A percentile compares a stretch with the other conserved stretches of the same genome.
Evolutionary conservation across 2,888 invertebrate genomes (phyloP).

Genomic region (Rutpela maculata): DNA sequence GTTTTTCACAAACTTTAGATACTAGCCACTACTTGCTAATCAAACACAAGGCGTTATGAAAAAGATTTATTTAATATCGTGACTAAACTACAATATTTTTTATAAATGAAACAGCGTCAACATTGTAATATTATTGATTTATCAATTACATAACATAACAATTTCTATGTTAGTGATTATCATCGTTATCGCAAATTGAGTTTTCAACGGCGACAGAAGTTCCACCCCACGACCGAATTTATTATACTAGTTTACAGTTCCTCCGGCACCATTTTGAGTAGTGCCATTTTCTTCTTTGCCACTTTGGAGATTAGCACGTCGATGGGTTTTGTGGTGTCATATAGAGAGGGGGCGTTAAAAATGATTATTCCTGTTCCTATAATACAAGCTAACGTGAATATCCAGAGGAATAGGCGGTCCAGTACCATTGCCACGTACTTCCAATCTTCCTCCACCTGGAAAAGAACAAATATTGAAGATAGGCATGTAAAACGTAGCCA

Average conservation of each 20-base stretch:
- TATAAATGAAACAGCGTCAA: conserved; percentile 68
- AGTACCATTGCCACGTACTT: conserved; percentile 98
- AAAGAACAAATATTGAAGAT: conserved; percentile 41
- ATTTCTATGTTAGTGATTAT: conserved; percentile 72
- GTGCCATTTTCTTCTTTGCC: conserved; percentile 91
- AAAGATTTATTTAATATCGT: conserved; percentile 66
- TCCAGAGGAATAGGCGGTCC: conserved; percentile 96
- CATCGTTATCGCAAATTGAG: conserved; percentile 69
- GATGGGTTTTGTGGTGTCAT: conserved; percentile 92
- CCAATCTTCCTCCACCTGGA: conserved; percentile 97
- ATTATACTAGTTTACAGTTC: conserved; percentile 67
- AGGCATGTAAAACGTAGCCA: neutral
- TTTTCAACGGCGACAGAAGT: conserved; percentile 40
- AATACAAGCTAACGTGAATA: conserved; percentile 95
- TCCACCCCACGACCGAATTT: neutral
- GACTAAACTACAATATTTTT: conserved; percentile 65
- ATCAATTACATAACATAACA: conserved; percentile 69
- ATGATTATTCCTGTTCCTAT: conserved; percentile 92
- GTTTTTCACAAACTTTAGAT: no score
- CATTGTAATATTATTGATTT: conserved; percentile 67
- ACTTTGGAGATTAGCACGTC: conserved; percentile 94
- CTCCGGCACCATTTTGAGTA: conserved; percentile 90
- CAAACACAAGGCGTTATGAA: conserved; percentile 46
- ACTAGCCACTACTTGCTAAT: no score
- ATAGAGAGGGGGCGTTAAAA: conserved; percentile 92